Evolutionary conservation across 2,888 invertebrate species (phyloP), one percentile per base, ranked within the genome.

Genomic region (Drosophila conformis): DNA sequence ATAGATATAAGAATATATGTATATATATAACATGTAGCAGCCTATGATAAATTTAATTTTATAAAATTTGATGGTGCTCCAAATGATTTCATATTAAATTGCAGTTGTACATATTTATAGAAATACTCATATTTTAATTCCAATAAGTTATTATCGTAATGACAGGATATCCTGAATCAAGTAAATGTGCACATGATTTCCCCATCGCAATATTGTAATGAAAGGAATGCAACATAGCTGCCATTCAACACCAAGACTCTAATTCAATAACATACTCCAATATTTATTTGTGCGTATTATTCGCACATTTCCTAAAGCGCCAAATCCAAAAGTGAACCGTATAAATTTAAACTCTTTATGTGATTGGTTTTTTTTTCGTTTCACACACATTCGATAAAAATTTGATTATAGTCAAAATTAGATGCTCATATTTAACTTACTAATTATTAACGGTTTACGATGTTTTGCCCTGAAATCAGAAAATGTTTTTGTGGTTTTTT

Each of bases 371-470:
- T 68, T 54, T 54, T 54, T 65, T 53, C 57, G 59, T 65, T 86
- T 86, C 73, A 60, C 90, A 89, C 59, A 54, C 61, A 27, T 38
- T 54, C 76, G 90, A 53, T 78, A 90, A 88, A 83, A 70, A 66
- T 72, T 80, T 80, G 76, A 73, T 81, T 68, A 67, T 68, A 57
- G 62, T 72, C 66, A 51, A 76, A 73, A 67, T 65, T 76, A 53
- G 40, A 70, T 70, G 58, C 36, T 61, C 69, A 70, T 75, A 78
- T 80, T 82, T 33, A 80, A 69, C 78, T 89, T 80, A 83, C 76
- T 74, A 77, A 87, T 90, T 89, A 71, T 64, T 53, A 68, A 48
- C 67, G 65, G 51, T 73, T 79, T 76, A 72, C 35, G 38, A 81
- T 82, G 46, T 59, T 68, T 80, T 58, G 72, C 73, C 6, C 42